Base-by-base conservation (phyloP, 1,140 invertebrate species). In the Drosophila lowei region DNA sequence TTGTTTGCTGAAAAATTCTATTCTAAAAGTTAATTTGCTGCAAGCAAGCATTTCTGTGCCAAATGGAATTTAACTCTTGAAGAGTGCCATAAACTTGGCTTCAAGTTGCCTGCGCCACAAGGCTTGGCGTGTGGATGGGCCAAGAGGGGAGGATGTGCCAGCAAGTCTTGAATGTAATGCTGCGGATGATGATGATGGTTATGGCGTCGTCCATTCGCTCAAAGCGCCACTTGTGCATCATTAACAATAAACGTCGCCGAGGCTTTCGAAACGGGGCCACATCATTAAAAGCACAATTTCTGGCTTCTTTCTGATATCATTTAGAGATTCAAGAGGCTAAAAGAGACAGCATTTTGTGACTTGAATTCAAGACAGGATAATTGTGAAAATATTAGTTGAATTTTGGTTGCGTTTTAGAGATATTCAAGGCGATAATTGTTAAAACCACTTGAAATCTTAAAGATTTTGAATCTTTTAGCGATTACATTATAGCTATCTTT, bases 221-320 rank as follows among this genome's bases (percentile, higher is more conserved):
- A 67, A 71, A 71, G 68, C 55, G 47, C 54, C 68, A 46, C 74
- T 80, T 77, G 63, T 74, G 77, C 83, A 86, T 86, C 77, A 86
- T 86, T 86, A 74, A 77, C 77, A 77, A 85, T 85, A 85, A 86
- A 73, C 68, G 73, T 57, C 42, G 52, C 30, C 54, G 42, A 25
- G 63, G 63, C 64, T 67, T 53, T 59, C 71, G 74, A 34, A 71
- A 54, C 46, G 34, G 34, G 34, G 9, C 34, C 34, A 11, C 71
- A 55, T 75, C 79, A 84, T 83, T 83, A 83, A 84, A 79, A 79
- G 62, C 75, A 65, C 66, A 68, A 68, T 68, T 72, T 71, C 72
- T 2, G 43, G 42, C 18, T 46, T 38, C 3, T 4, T 11, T 38
- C 47, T 73, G 62, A 78, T 46, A 57, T 47, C 42, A 13, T 23